Evolutionary conservation across 2,797 vertebrate species (phyloP).

Genomic region (Pangasius mekongensis): DNA sequence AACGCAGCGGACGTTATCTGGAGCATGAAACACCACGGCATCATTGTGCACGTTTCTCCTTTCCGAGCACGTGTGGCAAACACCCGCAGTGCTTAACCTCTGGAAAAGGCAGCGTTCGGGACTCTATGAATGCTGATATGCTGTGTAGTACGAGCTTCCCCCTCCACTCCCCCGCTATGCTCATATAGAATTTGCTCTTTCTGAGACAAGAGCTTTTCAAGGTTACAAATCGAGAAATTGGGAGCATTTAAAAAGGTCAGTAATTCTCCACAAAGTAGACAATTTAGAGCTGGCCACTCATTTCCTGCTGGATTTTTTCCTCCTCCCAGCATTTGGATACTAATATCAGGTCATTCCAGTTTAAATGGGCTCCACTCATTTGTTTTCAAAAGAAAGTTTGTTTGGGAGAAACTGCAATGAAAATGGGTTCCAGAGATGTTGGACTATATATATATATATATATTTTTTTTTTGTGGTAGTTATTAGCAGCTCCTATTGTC

Average conservation of each 20-base stretch:
- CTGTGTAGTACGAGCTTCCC: conserved; percentile 17
- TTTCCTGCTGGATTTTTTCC: conserved; percentile 46
- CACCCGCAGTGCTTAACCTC: conserved; percentile 60
- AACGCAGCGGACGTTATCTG: conserved; percentile 47
- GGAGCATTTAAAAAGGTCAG: conserved; percentile 57
- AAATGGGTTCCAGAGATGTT: conserved; percentile 12
- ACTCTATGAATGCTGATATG: conserved; percentile 59
- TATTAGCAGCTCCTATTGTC: background rate
- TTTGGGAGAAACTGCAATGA: background rate
- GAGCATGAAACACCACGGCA: conserved; percentile 46
- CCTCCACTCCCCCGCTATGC: conserved; percentile 14
- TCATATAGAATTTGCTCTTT: conserved; percentile 48
- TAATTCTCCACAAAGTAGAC: conserved; percentile 54
- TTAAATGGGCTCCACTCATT: conserved; percentile 24
- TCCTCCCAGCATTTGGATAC: conserved; percentile 26
- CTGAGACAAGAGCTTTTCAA: conserved; percentile 44
- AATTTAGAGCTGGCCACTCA: conserved; percentile 36
- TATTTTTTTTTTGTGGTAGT: background rate
- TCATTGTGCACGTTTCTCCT: conserved; percentile 45
- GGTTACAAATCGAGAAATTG: conserved; percentile 52
- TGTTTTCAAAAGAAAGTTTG: conserved; percentile 24
- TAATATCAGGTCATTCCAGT: conserved; percentile 27
- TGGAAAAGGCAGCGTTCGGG: conserved; percentile 55
- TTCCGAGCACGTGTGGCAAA: conserved; percentile 53
- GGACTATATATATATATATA: background rate